Conservation (phyloP, 1,140 invertebrate genomes). For the Calliphora vicina region DNA sequence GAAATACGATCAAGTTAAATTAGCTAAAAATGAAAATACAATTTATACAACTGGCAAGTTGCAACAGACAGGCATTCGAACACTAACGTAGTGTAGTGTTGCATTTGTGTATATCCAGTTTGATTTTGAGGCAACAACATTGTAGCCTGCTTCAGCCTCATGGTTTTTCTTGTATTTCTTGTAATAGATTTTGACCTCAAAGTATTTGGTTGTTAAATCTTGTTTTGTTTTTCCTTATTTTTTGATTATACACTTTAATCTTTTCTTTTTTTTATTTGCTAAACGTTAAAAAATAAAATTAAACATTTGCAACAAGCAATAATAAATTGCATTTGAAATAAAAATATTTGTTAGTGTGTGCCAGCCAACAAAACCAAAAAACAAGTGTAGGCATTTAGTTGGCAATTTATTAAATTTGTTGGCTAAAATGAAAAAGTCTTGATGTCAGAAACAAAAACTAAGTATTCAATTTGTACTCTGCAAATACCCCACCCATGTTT, state of each 20-base stretch:
- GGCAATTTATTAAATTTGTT: not conserved
- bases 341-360: not conserved
- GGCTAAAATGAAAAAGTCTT: not conserved
- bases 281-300: too few relatives aligned
- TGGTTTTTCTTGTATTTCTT: not conserved
- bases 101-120: not conserved
- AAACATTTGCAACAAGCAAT: not conserved
- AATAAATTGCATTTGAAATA: not conserved
- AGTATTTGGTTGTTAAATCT: not conserved
- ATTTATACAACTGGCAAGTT: not conserved
- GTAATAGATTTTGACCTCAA: not conserved
- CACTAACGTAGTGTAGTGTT: not conserved
- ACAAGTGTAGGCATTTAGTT: not conserved
- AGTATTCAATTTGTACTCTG: not conserved
- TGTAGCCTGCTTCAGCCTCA: too few relatives aligned
- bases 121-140: not conserved
- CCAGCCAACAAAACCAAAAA: not conserved
- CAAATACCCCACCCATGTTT: too few relatives aligned
- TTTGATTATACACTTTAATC: not conserved
- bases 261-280: not conserved
- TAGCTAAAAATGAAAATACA: not conserved
- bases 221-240: not conserved
- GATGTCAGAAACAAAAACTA: not conserved
- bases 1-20: conserved; percentile 34
- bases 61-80: not conserved